Evolutionary conservation across 2,113 vertebrate genomes (phyloP).

Genomic region (Echinops telfairi): DNA sequence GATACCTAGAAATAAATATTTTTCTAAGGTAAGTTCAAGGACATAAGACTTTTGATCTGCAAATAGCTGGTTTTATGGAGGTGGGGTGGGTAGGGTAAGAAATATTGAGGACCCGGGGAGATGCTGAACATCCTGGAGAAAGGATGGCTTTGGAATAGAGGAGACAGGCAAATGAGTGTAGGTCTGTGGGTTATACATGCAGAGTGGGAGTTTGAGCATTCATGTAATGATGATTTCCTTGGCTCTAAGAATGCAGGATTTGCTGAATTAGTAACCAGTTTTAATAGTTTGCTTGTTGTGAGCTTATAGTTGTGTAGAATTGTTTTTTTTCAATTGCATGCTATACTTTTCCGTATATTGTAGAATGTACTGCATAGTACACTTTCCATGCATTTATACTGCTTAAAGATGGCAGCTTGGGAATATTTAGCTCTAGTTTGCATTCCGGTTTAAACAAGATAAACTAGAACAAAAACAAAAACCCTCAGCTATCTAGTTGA

Average conservation of each 20-base stretch:
- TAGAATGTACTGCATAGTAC: too few relatives aligned
- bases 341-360: background rate
- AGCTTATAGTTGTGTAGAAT: background rate
- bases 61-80: background rate
- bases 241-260: background rate
- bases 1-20: background rate
- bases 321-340: background rate
- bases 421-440: slow-evolving; percentile 45
- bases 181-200: background rate
- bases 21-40: slow-evolving; percentile 45
- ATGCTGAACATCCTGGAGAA: background rate
- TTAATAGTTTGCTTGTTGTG: background rate
- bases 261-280: background rate
- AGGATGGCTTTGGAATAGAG: background rate
- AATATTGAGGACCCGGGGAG: background rate
- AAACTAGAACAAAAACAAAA: background rate
- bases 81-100: background rate
- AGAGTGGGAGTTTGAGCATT: background rate
- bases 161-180: background rate
- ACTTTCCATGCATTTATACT: background rate
- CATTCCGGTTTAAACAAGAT: slow-evolving; percentile 54
- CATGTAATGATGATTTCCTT: background rate
- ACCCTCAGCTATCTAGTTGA: background rate
- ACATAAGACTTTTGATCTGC: background rate
- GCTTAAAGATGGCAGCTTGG: background rate